Evolutionary conservation across 2,888 invertebrate genomes (phyloP).

Genomic region (Drosophila longiperda): DNA sequence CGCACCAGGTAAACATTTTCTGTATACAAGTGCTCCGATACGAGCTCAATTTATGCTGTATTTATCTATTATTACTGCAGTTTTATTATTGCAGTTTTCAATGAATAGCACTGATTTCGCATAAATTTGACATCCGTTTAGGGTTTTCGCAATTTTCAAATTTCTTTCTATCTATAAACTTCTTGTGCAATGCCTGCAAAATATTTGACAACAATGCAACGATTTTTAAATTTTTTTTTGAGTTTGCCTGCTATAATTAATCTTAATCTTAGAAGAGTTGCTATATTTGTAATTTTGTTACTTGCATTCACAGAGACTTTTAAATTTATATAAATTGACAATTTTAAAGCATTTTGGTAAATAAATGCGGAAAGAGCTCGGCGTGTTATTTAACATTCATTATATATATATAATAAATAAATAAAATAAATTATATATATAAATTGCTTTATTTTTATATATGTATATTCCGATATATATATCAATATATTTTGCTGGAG

Average conservation of each 20-base stretch:
- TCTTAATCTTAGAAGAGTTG: background rate
- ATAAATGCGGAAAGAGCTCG: background rate
- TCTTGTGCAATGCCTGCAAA: background rate
- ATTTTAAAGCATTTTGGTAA: background rate
- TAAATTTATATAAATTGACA: background rate
- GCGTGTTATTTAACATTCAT: too few species aligned
- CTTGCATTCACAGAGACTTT: background rate
- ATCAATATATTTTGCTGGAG: background rate
- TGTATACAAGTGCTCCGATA: background rate
- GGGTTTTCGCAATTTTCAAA: background rate
- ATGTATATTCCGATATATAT: background rate
- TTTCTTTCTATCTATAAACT: background rate
- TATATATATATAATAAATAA: too few species aligned
- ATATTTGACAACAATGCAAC: background rate
- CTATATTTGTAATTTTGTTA: background rate
- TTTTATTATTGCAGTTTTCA: background rate
- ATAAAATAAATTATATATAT: too few species aligned
- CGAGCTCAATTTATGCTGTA: background rate
- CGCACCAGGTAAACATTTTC: background rate
- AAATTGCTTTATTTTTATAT: background rate
- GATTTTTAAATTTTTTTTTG: too few species aligned
- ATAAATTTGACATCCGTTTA: background rate
- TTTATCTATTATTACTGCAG: conserved; percentile 1
- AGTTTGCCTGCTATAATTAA: background rate
- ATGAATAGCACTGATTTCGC: background rate